Evolutionary conservation across 2,113 vertebrate genomes (phyloP), one percentile per base, ranked within the genome.

Genomic region (Toxostoma redivivum): DNA sequence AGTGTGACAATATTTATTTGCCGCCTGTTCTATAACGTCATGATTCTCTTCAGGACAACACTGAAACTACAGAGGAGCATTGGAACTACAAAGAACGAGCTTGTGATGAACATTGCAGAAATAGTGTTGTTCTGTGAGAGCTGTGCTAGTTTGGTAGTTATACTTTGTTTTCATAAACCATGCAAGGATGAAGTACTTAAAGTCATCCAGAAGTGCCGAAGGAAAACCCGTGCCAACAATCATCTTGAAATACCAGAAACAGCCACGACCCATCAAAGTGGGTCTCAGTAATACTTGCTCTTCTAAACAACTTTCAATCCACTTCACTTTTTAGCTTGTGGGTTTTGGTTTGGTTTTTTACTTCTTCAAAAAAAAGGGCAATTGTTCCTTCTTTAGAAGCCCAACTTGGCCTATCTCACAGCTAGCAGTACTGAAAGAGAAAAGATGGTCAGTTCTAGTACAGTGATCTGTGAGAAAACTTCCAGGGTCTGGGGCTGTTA

Each of bases 81-180:
- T 12, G 94, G 97, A 81, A 91, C 86, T 3, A 44, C 64, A 0
- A 23, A n/a, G 30, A 91, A 98, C 0, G 73, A 94, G 35, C 96
- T 98, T 2, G 91, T 97, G 84, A 92, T 98, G 96, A 98, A 97
- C 47, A 96, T 98, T 35, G 97, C 98, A 0, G 98, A 99, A 90
- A 95, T 98, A 22, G 96, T 97, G 24, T 6, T 99, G 81, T 99
- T 98, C 90, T 95, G 94, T 0, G 98, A 98, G 48, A 98, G 98
- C 96, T 98, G 98, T 1, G 10, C 53, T 31, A 97, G 95, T 42
- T 93, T 98, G 84, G 61, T 97, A 6, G n/a, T 97, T 9, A 88
- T 98, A 47, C 96, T 98, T 17, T 14, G 90, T 50, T 71, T 98
- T 21, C 97, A 98, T 33, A 58, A 92, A 30, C 97, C 97, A 0